Evolutionary conservation across 2,113 vertebrate species (phyloP).

Genomic region (Sinocyclocheilus maitianheensis): DNA sequence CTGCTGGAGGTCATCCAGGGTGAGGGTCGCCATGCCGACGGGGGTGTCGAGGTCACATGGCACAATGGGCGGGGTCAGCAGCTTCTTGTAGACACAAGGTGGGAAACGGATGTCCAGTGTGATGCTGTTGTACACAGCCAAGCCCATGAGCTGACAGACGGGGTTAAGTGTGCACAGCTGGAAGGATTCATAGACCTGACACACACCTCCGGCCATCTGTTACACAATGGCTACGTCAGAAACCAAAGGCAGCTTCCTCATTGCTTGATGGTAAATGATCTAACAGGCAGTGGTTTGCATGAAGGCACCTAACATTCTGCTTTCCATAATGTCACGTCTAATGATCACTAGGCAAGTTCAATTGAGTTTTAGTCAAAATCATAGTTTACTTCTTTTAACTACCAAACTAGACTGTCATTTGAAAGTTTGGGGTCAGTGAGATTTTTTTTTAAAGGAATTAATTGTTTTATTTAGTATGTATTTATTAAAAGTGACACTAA

Average conservation of each 20-base stretch:
- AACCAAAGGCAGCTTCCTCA: constrained; percentile 5
- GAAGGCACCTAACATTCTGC: neutral
- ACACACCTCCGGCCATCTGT: neutral
- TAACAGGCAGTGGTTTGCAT: neutral
- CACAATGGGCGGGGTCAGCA: constrained; percentile 88
- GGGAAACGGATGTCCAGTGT: constrained; percentile 97
- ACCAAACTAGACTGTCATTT: neutral
- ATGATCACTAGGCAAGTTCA: neutral
- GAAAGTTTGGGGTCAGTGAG: neutral
- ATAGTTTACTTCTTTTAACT: neutral
- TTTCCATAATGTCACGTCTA: neutral
- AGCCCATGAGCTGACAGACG: constrained; percentile 89
- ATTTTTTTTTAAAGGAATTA: neutral
- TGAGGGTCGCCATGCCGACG: constrained; percentile 86
- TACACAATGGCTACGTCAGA: neutral
- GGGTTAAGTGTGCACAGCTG: constrained; percentile 75
- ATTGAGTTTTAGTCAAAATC: neutral
- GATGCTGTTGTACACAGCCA: constrained; percentile 98
- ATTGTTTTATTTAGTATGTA: neutral
- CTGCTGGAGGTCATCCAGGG: constrained; percentile 89
- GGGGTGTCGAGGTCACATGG: constrained; percentile 87
- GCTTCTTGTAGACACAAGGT: constrained; percentile 95
- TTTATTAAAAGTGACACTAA: neutral
- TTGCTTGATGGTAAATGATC: neutral
- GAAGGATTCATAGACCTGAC: neutral